Conservation (phyloP, 2,888 invertebrate genomes). For the Antheraea yamamai region DNA sequence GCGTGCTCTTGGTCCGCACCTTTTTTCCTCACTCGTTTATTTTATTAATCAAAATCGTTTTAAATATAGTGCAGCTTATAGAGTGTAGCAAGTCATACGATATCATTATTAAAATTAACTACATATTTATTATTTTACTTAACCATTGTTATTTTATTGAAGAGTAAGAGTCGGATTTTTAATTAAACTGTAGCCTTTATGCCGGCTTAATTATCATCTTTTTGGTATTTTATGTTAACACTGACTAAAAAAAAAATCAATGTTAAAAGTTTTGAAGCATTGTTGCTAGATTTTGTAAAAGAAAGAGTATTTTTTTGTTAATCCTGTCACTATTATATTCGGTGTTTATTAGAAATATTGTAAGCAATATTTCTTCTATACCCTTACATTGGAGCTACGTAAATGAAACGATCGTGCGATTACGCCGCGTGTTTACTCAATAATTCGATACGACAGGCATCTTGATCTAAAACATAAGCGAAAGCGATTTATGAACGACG, state of each 20-base stretch:
- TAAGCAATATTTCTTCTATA: slow-evolving; percentile 64
- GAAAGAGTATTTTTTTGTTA: slow-evolving; percentile 24
- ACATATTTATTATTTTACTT: too few relatives aligned
- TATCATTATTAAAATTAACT: too few relatives aligned
- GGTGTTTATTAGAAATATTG: slow-evolving; percentile 64
- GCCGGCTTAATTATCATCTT: too few relatives aligned
- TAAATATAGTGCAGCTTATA: too few relatives aligned
- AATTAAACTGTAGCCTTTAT: too few relatives aligned
- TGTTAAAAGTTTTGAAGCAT: neutral
- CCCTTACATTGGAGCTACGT: slow-evolving; percentile 63
- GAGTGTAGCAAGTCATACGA: too few relatives aligned
- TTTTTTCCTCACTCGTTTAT: too few relatives aligned
- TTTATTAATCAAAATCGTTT: too few relatives aligned
- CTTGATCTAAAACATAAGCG: slow-evolving; percentile 39
- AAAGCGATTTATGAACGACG: slow-evolving; percentile 32
- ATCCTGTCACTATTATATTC: slow-evolving; percentile 60
- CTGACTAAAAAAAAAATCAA: neutral
- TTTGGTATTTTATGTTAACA: neutral
- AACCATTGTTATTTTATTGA: too few relatives aligned
- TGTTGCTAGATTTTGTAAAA: neutral
- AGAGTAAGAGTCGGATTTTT: too few relatives aligned
- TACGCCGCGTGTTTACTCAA: slow-evolving; percentile 79
- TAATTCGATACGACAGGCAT: slow-evolving; percentile 74
- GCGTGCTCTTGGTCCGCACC: too few relatives aligned
- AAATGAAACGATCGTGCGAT: slow-evolving; percentile 74